phyloP scores from a whole-genome alignment of 2,888 invertebrate genomes.

The Brenthis hecate region DNA sequence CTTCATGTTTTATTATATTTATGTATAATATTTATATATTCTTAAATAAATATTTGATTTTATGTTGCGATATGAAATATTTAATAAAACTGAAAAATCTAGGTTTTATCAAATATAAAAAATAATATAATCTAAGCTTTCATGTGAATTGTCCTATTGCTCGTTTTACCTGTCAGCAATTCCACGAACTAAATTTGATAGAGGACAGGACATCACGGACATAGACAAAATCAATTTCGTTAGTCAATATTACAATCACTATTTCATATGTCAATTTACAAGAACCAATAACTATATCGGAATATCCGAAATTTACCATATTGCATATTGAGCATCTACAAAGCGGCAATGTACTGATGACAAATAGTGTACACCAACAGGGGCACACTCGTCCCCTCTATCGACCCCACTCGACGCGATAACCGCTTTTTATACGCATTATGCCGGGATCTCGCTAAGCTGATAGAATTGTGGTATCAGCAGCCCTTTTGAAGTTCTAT shows the following conservation, averaged over 20 bases:
- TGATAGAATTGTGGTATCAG: conserved; percentile 82
- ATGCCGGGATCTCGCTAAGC: conserved; percentile 80
- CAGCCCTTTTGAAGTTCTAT: conserved; percentile 80
- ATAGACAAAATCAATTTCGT: too few species aligned
- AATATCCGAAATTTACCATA: neutral
- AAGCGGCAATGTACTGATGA: conserved; percentile 40
- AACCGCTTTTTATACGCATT: conserved; percentile 81
- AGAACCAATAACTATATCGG: too few species aligned
- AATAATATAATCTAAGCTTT: too few species aligned
- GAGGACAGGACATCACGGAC: neutral
- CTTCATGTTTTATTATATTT: neutral
- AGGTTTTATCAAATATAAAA: too few species aligned
- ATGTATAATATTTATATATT: too few species aligned
- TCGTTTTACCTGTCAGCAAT: too few species aligned
- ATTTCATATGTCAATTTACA: too few species aligned
- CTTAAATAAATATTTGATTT: too few species aligned
- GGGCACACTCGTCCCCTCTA: conserved; percentile 40
- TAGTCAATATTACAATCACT: too few species aligned
- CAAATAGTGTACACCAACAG: neutral
- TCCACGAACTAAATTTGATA: neutral
- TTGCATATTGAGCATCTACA: conserved; percentile 28
- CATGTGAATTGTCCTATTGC: too few species aligned
- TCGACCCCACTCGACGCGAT: conserved; percentile 53
- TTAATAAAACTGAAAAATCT: too few species aligned
- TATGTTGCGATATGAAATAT: too few species aligned